Percentiles rank a stretch among this genome's conserved stretches.
These are phyloP conservation scores for Falco punctatus DNA, from an alignment of 2,113 vertebrate genomes.

Conservation along the genomic window DNA sequence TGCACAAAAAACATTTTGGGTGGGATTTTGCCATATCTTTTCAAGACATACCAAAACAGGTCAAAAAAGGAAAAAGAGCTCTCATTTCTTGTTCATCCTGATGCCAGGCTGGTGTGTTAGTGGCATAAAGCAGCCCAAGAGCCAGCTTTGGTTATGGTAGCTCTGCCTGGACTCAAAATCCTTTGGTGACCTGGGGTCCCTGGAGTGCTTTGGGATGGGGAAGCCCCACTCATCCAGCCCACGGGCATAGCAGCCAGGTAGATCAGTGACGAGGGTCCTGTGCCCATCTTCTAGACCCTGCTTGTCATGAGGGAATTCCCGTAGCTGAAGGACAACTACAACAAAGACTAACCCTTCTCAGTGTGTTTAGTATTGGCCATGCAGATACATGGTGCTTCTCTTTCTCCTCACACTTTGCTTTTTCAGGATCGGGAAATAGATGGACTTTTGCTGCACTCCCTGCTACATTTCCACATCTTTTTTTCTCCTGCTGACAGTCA, in stretches of 20 bases:
- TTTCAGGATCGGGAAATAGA: neutral
- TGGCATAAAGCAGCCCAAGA: neutral
- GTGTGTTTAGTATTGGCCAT: neutral
- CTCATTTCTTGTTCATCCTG: neutral
- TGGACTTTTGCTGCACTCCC: neutral
- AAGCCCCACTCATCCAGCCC: too few relatives aligned
- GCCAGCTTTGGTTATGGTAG: neutral
- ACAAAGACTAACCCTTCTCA: neutral
- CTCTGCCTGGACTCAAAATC: neutral
- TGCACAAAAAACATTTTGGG: neutral
- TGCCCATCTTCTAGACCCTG: neutral
- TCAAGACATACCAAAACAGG: neutral
- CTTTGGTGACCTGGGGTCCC: neutral
- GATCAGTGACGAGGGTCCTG: rapidly evolving
- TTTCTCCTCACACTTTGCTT: neutral
- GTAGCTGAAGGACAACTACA: neutral
- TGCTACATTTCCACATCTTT: neutral
- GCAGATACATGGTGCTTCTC: neutral
- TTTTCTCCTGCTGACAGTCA: neutral
- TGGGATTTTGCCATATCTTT: neutral
- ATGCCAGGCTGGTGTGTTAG: neutral
- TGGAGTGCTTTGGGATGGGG: neutral
- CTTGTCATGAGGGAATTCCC: neutral
- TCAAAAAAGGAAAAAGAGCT: neutral
- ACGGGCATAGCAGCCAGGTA: too few relatives aligned